A percentile compares a stretch with the other conserved stretches of the same genome.
Evolutionary conservation across 2,113 vertebrate genomes (phyloP).

Genomic region (Athene cunicularia): DNA sequence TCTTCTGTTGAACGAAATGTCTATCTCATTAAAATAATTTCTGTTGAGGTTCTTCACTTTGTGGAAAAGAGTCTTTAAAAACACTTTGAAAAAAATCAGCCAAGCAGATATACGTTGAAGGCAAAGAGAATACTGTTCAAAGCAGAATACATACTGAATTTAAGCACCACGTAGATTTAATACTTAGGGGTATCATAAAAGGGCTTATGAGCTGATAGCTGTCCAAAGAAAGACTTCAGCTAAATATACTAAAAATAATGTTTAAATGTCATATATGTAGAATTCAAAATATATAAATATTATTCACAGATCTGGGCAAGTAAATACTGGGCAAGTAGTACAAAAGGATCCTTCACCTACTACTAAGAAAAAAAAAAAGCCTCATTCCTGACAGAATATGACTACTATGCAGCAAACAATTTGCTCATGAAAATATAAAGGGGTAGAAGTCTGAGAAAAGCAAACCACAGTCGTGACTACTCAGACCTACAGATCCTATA

Average conservation of each 20-base stretch:
- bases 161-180: background rate
- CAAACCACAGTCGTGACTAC: background rate
- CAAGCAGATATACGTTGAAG: background rate
- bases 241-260: background rate
- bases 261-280: background rate
- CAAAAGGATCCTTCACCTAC: background rate
- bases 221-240: background rate
- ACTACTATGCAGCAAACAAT: background rate
- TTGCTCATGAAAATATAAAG: background rate
- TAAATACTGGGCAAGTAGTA: background rate
- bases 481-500: background rate
- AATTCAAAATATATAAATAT: background rate
- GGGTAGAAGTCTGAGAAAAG: background rate
- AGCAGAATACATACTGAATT: background rate
- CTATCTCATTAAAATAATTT: constrained; percentile 56
- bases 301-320: background rate
- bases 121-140: background rate
- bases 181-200: background rate
- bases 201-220: background rate
- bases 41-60: constrained; percentile 7
- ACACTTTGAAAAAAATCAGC: background rate
- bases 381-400: background rate
- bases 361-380: background rate
- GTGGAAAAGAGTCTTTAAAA: background rate
- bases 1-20: constrained; percentile 51